phyloP scores from a whole-genome alignment of 2,888 invertebrate genomes.

The Leucoptera coffeella region DNA sequence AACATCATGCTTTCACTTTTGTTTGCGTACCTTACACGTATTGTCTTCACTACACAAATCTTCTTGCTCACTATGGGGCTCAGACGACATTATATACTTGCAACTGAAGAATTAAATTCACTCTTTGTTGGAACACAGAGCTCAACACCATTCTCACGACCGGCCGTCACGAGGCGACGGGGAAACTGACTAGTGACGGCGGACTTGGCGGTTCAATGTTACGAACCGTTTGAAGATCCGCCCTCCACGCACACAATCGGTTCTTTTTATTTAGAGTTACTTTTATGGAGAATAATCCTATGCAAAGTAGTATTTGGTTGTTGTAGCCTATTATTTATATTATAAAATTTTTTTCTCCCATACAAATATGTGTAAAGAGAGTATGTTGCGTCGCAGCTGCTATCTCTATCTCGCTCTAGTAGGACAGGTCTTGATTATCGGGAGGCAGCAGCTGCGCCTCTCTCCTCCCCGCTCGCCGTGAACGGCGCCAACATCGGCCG shows the following conservation, averaged over 20 bases:
- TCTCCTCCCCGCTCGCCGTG: conserved; percentile 49
- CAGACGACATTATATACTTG: conserved; percentile 50
- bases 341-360: no score
- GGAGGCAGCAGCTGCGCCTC: conserved; percentile 56
- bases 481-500: conserved; percentile 47
- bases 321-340: no score
- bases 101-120: conserved; percentile 32
- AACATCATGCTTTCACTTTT: conserved; percentile 34
- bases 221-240: conserved; percentile 45
- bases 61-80: conserved; percentile 39
- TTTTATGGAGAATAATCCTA: no score
- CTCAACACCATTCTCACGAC: conserved; percentile 49
- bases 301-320: no score
- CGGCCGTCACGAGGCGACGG: conserved; percentile 49
- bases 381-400: conserved; percentile 4
- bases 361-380: no score
- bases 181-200: conserved; percentile 32
- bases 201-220: no score
- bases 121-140: conserved; percentile 42
- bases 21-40: conserved; percentile 37
- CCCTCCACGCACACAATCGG: no score
- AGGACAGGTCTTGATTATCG: conserved; percentile 50
- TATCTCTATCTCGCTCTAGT: conserved; percentile 32
- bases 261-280: no score
- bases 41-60: conserved; percentile 47